Evolutionary conservation across 2,113 vertebrate genomes (phyloP), one percentile per base, ranked within the genome.

Genomic region (Peucedramus taeniatus): DNA sequence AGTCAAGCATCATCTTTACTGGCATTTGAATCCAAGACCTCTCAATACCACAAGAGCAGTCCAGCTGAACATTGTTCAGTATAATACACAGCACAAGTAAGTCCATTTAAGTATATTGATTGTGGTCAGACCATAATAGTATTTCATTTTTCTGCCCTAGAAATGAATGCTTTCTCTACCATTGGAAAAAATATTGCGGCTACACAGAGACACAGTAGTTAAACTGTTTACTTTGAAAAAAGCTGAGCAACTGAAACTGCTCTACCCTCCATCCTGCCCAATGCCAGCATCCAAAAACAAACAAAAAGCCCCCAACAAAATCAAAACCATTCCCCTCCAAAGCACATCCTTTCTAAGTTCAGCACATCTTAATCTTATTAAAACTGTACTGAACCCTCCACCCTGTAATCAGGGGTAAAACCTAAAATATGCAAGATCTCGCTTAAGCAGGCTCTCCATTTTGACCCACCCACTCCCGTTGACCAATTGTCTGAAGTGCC

Each of bases 1-100:
- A 60, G 23, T 0, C 0, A 0, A 80, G 28, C 22, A 57, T 30
- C 15, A 23, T 74, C 44, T 78, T 74, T 40, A 65, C 31, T 21
- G 23, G 20, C 14, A 57, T 64, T 61, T 74, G 54, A 85, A 50
- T 57, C 26, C 69, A 78, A 75, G 56, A 71, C 15, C 17, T 61
- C 39, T 83, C 27, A 81, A 47, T 35, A 54, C 4, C 28, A 87
- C 60, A 23, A 75, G 4, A 59, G 23, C 44, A 91, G n/a, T 35
- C 27, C 77, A 87, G 35, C 6, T 91, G 49, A 54, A 91, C 69
- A 75, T 22, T 7, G 20, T 31, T 71, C 81, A 59, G 35, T 22
- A 7, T 19, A 53, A 86, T 11, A 37, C 16, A 78, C 10, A 81
- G 64, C 16, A 87, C n/a, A 78, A 75, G 28, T 44, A 68, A 63